These are phyloP conservation scores for Sebastes matsubarae DNA, from an alignment of 2,797 vertebrate species.

Conservation along the genomic window DNA sequence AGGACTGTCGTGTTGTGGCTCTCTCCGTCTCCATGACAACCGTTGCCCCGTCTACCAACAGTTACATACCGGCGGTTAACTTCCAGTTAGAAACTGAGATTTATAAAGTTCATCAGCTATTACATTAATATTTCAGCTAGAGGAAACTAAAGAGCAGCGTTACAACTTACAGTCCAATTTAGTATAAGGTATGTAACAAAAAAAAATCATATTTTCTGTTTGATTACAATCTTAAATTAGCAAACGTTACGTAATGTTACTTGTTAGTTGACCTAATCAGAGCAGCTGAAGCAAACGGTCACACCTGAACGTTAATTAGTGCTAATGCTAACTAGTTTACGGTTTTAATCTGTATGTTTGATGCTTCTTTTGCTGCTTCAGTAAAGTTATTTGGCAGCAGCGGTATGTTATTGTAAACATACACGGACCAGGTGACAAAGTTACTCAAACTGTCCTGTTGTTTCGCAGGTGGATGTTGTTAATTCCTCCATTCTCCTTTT, in stretches of 20 bases:
- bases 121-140: accelerated
- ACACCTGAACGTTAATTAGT: neutral
- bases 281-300: too few species aligned
- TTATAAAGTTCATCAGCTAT: neutral
- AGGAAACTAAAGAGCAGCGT: accelerated
- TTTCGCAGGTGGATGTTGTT: neutral
- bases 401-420: neutral
- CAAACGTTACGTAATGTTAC: neutral
- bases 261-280: neutral
- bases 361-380: neutral
- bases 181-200: conserved; percentile 1
- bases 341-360: too few species aligned
- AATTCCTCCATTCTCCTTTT: neutral
- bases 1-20: neutral
- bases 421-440: neutral
- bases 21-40: conserved; percentile 67
- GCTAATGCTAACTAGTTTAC: neutral
- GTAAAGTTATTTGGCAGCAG: neutral
- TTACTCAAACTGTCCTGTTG: neutral
- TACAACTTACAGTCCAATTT: neutral
- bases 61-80: neutral
- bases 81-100: conserved; percentile 53
- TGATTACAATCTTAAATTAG: neutral
- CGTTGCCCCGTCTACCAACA: conserved; percentile 34
- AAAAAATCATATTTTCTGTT: neutral